Percentiles rank a stretch among this genome's conserved stretches.
These are phyloP conservation scores for Mesocricetus auratus DNA, from an alignment of 2,113 vertebrate species.

Conservation along the genomic window DNA sequence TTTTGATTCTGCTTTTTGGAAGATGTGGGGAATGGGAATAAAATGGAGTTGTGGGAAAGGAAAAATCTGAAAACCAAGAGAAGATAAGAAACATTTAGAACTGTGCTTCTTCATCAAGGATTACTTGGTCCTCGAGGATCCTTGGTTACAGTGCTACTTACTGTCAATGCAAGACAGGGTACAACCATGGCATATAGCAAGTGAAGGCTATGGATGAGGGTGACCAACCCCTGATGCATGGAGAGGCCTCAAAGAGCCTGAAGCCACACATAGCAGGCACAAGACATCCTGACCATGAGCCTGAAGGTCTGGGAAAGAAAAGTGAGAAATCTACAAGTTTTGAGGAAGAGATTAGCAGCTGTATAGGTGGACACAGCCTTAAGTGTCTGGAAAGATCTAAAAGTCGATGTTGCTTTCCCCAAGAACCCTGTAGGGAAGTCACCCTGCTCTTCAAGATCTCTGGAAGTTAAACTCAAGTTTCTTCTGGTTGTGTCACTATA, in stretches of 20 bases:
- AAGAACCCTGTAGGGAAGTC: background rate
- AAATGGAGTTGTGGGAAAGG: background rate
- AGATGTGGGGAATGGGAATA: no score
- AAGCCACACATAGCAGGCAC: rapidly evolving
- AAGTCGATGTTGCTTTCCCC: background rate
- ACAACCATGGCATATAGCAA: background rate
- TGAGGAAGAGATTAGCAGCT: background rate
- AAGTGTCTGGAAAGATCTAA: background rate
- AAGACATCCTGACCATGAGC: background rate
- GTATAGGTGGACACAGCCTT: no score
- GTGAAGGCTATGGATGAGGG: rapidly evolving
- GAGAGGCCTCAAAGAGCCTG: no score
- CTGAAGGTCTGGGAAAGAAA: background rate
- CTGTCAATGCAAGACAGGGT: background rate
- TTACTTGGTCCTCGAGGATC: rapidly evolving
- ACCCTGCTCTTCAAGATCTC: background rate
- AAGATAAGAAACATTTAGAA: background rate
- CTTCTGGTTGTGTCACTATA: background rate
- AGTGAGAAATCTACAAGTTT: rapidly evolving
- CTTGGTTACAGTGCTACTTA: no score
- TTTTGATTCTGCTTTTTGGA: background rate
- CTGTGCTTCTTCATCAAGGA: background rate
- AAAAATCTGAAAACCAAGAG: background rate
- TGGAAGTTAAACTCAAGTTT: background rate
- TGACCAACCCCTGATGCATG: rapidly evolving